Base-by-base conservation (phyloP, 2,113 vertebrate genomes). In the Maccullochella peelii region DNA sequence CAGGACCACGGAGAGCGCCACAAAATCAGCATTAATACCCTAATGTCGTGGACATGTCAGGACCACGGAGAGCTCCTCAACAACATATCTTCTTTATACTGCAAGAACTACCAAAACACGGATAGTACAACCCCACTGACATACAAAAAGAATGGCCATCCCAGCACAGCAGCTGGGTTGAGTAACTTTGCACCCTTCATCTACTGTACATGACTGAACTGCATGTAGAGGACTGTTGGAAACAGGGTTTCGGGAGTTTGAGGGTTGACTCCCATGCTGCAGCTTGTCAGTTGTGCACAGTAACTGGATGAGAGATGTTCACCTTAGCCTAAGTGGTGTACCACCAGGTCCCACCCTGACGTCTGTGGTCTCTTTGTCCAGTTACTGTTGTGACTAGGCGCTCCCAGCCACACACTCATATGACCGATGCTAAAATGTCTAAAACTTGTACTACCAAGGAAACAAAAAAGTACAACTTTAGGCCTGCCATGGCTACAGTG, bases 31-130 rank as follows among this genome's bases (percentile, higher is more conserved):
- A 25, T n/a, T 11, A 16, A 1, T 12, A 1, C 23, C n/a, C 15
- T 18, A 5, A 49, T 49, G 47, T 18, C 42, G 11, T 40, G 36
- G 47, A 36, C 11, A 18, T 68, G 30, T 80, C 77, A 84, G 84
- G 36, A 81, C 84, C 69, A 74, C 1, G 63, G 80, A 80, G 12
- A 86, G 79, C 59, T 2, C 62, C 66, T 25, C 18, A 2, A 67
- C 9, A 52, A 1, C 30, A 36, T 2, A 3, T 55, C 57, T 20
- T 57, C 38, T 30, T 2, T 2, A 42, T 8, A 36, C 15, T 12
- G 7, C 18, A 36, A 47, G 1, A 59, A 27, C 23, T 20, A 66
- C 14, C 36, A 42, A 6, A 57, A 8, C 23, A 1, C 25, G 36
- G 4, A 70, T 1, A 30, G 42, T 11, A 23, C 6, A 69, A 33